Evolutionary conservation across 2,888 invertebrate species (phyloP).

Genomic region (Diaperis boleti): DNA sequence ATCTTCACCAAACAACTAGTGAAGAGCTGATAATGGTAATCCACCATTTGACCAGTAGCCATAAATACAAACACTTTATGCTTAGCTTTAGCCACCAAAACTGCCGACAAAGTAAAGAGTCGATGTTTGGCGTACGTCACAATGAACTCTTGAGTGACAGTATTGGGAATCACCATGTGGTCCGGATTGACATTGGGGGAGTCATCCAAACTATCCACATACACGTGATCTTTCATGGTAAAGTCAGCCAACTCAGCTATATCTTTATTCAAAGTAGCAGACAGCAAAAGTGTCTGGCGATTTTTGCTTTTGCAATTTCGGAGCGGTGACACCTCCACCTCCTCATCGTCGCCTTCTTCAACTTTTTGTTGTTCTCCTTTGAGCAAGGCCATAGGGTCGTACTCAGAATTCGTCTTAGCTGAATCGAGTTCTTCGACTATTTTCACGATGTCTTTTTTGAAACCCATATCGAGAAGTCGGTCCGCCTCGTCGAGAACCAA

Average conservation of each 20-base stretch:
- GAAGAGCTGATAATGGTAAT: slow-evolving; percentile 87
- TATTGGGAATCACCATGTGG: slow-evolving; percentile 79
- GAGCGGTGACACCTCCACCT: slow-evolving; percentile 56
- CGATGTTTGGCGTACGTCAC: slow-evolving; percentile 89
- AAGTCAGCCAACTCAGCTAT: slow-evolving; percentile 92
- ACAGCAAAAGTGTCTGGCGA: slow-evolving; percentile 86
- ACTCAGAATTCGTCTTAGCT: slow-evolving; percentile 70
- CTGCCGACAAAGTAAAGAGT: slow-evolving; percentile 84
- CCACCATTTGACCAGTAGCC: slow-evolving; percentile 94
- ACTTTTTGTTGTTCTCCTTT: slow-evolving; percentile 58
- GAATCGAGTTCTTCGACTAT: slow-evolving; percentile 77
- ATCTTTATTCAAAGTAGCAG: slow-evolving; percentile 89
- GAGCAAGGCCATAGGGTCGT: slow-evolving; percentile 73
- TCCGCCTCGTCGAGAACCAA: slow-evolving; percentile 95
- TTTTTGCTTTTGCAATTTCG: slow-evolving; percentile 55
- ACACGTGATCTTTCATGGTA: slow-evolving; percentile 81
- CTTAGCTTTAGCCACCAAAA: slow-evolving; percentile 81
- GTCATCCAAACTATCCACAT: slow-evolving; percentile 81
- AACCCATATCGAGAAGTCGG: slow-evolving; percentile 91
- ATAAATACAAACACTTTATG: slow-evolving; percentile 88
- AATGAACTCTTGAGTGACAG: slow-evolving; percentile 85
- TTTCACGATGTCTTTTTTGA: slow-evolving; percentile 86
- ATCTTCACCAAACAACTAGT: slow-evolving; percentile 70
- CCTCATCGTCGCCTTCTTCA: slow-evolving; percentile 33
- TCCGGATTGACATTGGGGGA: slow-evolving; percentile 67